Percentiles rank a stretch among this genome's conserved stretches.
phyloP scores from a whole-genome alignment of 2,113 vertebrate genomes.

The Piaya cayana region DNA sequence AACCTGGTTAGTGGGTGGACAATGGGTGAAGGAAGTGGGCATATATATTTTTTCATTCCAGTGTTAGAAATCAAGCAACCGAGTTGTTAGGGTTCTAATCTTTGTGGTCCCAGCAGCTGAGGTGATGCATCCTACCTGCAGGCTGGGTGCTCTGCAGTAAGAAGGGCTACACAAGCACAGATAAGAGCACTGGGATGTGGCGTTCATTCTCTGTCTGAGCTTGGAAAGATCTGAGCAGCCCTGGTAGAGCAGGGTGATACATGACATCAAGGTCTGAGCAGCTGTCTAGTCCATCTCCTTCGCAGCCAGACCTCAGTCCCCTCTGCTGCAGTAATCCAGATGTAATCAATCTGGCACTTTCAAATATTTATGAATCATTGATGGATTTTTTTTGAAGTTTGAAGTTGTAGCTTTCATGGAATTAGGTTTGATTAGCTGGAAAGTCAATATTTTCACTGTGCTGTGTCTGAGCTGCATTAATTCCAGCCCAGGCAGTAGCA shows the following conservation, averaged over 20 bases:
- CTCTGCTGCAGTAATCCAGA: background rate
- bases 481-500: constrained; percentile 18
- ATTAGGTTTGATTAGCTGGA: constrained; percentile 71
- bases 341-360: constrained; percentile 55
- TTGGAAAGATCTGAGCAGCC: background rate
- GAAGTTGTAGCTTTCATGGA: constrained; percentile 73
- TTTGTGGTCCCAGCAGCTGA: background rate
- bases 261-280: background rate
- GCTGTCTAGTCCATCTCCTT: background rate
- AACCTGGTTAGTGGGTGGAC: background rate
- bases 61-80: background rate
- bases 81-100: background rate
- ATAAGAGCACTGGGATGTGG: background rate
- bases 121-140: background rate
- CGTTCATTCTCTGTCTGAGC: background rate
- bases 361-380: constrained; percentile 77
- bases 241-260: background rate
- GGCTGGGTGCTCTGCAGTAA: background rate
- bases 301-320: background rate
- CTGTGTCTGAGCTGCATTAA: background rate
- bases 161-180: background rate
- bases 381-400: constrained; percentile 67
- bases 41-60: background rate
- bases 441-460: constrained; percentile 73
- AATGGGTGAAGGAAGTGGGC: background rate